A percentile compares a stretch with the other conserved stretches of the same genome.
These are phyloP conservation scores for Pollenia griseotomentosa DNA, from an alignment of 2,888 invertebrate species.

Conservation along the genomic window DNA sequence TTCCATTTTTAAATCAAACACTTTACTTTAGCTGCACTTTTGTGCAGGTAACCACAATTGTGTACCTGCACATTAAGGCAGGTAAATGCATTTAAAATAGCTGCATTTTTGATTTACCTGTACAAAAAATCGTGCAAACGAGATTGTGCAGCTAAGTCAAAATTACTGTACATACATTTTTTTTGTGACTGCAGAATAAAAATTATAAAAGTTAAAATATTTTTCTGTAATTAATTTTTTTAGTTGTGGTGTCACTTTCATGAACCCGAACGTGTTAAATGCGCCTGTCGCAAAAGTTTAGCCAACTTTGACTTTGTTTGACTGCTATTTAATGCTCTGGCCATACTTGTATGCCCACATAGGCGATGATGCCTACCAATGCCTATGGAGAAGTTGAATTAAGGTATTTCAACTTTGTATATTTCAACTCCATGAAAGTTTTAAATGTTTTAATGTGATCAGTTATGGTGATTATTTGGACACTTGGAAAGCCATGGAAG, in stretches of 20 bases:
- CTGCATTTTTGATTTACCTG: no score
- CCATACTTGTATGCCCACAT: constrained; percentile 82
- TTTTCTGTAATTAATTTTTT: constrained; percentile 19
- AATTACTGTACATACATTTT: no score
- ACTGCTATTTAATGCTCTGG: constrained; percentile 83
- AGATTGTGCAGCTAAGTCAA: no score
- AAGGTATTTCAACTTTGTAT: constrained; percentile 75
- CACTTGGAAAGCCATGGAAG: constrained; percentile 89
- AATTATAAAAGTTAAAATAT: constrained; percentile 31
- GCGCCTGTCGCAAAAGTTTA: constrained; percentile 88
- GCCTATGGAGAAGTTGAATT: constrained; percentile 85
- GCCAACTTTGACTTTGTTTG: constrained; percentile 87
- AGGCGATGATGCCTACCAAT: constrained; percentile 87
- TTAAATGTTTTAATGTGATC: not conserved
- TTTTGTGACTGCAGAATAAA: constrained; percentile 78
- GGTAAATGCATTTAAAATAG: no score
- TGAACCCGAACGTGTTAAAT: constrained; percentile 89
- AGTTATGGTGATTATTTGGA: constrained; percentile 88
- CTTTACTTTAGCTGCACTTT: no score
- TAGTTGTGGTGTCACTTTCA: constrained; percentile 96
- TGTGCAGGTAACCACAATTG: no score
- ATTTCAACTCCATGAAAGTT: not conserved
- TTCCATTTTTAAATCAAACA: no score
- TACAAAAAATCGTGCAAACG: no score
- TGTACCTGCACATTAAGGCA: no score